Evolutionary conservation across 1,140 invertebrate species (phyloP).

Genomic region (Wasmannia auropunctata): DNA sequence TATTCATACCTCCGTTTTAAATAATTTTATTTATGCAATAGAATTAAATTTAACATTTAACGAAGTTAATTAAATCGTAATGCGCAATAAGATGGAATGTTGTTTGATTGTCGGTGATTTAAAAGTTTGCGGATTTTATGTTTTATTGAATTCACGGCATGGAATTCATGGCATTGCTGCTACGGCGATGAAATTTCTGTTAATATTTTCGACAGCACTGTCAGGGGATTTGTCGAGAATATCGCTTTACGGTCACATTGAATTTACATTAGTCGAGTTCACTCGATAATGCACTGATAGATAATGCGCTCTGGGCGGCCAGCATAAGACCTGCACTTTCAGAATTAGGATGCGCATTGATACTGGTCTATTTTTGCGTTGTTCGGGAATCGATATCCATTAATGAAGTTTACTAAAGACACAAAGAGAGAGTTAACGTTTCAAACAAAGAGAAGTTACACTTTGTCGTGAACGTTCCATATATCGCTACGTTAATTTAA

Average conservation of each 20-base stretch:
- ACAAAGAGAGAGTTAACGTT: not conserved
- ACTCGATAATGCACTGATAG: conserved; percentile 32
- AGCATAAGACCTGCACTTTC: conserved; percentile 43
- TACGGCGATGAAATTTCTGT: conserved; percentile 25
- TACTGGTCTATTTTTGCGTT: conserved; percentile 16
- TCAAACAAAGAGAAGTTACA: not conserved
- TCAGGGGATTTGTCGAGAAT: conserved; percentile 23
- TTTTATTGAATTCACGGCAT: conserved; percentile 24
- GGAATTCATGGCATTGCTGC: not conserved
- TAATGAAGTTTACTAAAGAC: conserved; percentile 27
- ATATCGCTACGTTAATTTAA: not conserved
- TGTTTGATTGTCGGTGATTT: not conserved
- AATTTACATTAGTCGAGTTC: conserved; percentile 39
- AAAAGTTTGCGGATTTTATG: conserved; percentile 24
- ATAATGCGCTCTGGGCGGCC: conserved; percentile 1
- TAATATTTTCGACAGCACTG: conserved; percentile 46
- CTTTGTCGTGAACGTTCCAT: not conserved
- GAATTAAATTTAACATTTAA: not conserved
- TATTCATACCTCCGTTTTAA: not conserved
- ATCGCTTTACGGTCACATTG: conserved; percentile 25
- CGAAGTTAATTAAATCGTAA: conserved; percentile 31
- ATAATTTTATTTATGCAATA: conserved; percentile 8
- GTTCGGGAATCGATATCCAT: conserved; percentile 3
- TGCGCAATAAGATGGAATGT: not conserved
- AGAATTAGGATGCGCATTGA: conserved; percentile 19